phyloP scores from a whole-genome alignment of 2,113 vertebrate genomes.

The Brachypteracias leptosomus region DNA sequence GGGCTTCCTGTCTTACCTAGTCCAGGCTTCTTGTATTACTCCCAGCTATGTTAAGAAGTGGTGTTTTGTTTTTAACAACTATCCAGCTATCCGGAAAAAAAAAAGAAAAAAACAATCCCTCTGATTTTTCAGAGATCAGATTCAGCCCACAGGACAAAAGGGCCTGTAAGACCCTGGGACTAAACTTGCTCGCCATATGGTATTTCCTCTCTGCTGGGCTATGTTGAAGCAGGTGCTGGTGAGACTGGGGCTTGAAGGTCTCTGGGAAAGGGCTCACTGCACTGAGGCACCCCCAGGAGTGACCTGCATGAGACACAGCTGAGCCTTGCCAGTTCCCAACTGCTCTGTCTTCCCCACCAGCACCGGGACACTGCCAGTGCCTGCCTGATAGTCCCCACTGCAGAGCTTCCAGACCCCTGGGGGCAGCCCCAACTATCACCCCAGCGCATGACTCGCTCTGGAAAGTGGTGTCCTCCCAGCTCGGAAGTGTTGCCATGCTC shows the following conservation, averaged over 20 bases:
- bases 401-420: neutral
- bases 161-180: neutral
- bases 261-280: neutral
- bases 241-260: neutral
- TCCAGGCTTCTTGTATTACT: neutral
- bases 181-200: rapidly evolving
- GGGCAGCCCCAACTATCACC: neutral
- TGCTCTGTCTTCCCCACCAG: neutral
- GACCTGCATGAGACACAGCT: rapidly evolving
- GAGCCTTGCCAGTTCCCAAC: neutral
- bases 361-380: rapidly evolving
- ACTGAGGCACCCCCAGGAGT: neutral
- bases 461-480: neutral
- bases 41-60: neutral
- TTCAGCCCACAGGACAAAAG: neutral
- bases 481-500: rapidly evolving
- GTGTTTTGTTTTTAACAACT: neutral
- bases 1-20: neutral
- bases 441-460: rapidly evolving
- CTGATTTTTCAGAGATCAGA: neutral
- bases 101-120: neutral
- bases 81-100: neutral
- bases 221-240: neutral
- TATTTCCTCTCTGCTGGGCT: neutral
- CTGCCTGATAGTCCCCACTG: rapidly evolving